Evolutionary conservation across 2,797 vertebrate species (phyloP).

Genomic region (Danio jaintianensis): DNA sequence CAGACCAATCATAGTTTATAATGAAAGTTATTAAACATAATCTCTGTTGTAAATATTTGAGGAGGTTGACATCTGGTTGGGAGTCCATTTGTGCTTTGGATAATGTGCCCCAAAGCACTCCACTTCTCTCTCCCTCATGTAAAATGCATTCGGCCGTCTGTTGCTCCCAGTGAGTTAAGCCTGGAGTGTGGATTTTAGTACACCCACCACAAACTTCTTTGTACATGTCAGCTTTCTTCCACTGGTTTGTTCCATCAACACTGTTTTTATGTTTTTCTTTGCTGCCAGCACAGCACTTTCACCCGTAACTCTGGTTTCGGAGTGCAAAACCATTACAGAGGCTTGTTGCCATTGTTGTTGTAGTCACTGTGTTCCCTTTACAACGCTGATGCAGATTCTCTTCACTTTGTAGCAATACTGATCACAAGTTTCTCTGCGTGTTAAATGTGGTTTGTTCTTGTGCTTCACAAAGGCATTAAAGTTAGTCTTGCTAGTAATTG

Average conservation of each 20-base stretch:
- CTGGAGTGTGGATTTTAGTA: constrained; percentile 38
- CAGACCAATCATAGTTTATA: constrained; percentile 38
- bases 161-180: constrained; percentile 51
- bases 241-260: constrained; percentile 32
- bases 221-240: constrained; percentile 45
- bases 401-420: neutral
- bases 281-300: constrained; percentile 43
- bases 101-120: constrained; percentile 46
- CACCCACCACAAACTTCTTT: constrained; percentile 38
- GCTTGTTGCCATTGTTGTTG: constrained; percentile 41
- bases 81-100: constrained; percentile 52
- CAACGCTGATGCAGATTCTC: constrained; percentile 42
- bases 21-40: constrained; percentile 55
- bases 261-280: constrained; percentile 44
- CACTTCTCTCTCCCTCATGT: constrained; percentile 54
- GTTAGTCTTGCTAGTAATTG: neutral
- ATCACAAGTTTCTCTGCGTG: neutral
- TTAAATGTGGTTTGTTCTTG: neutral
- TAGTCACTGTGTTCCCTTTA: constrained; percentile 35
- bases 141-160: constrained; percentile 61
- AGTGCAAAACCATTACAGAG: constrained; percentile 25
- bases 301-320: constrained; percentile 4
- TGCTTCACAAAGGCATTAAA: neutral
- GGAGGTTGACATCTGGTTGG: constrained; percentile 54
- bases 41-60: constrained; percentile 56